A percentile compares a stretch with the other conserved stretches of the same genome.
Conservation (phyloP, 2,113 vertebrate genomes). For the Pelecanus crispus region DNA sequence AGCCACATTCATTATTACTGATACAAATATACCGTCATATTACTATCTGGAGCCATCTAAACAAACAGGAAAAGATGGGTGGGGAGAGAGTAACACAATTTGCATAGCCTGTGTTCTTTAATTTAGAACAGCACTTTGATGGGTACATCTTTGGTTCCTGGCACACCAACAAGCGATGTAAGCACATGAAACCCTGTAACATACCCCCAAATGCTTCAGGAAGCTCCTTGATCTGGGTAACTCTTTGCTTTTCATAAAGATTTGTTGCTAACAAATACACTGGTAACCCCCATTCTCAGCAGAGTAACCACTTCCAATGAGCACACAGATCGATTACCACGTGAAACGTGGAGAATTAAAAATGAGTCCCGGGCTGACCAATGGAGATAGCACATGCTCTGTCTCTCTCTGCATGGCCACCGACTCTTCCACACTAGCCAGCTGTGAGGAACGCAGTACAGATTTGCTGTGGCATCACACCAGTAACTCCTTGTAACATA, state of each 20-base stretch:
- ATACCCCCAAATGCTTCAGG: background rate
- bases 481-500: background rate
- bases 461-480: background rate
- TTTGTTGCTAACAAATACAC: background rate
- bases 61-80: background rate
- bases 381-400: background rate
- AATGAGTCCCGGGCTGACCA: background rate
- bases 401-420: background rate
- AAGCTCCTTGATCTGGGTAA: background rate
- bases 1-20: background rate
- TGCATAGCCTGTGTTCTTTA: background rate
- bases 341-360: background rate
- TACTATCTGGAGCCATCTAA: constrained; percentile 15
- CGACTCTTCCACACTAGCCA: background rate
- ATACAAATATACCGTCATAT: background rate
- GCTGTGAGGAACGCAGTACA: background rate
- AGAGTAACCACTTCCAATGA: background rate
- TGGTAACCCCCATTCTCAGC: background rate
- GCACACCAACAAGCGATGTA: background rate
- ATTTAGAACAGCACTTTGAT: background rate
- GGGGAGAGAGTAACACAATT: background rate
- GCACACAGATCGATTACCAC: background rate
- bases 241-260: background rate
- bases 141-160: background rate
- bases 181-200: background rate